phyloP scores from a whole-genome alignment of 1,140 invertebrate species.

The Drosophila nebulosa region DNA sequence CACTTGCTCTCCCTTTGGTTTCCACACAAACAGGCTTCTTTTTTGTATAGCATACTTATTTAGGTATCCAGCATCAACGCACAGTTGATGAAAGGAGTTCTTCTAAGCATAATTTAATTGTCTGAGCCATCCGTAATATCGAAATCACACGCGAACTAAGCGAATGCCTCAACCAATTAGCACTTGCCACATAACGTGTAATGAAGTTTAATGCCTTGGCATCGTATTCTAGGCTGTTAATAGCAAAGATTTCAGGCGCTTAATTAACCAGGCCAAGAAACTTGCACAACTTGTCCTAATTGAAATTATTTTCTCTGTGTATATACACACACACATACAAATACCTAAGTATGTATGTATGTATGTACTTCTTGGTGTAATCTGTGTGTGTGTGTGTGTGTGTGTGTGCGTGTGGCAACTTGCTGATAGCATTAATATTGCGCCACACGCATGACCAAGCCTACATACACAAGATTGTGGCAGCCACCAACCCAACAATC shows the following conservation, averaged over 20 bases:
- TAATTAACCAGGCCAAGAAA: conserved; percentile 10
- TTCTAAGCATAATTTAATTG: neutral
- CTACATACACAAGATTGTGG: neutral
- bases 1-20: neutral
- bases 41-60: neutral
- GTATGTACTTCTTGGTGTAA: neutral
- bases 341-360: neutral
- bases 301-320: neutral
- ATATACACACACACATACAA: neutral
- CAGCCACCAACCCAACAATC: neutral
- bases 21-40: neutral
- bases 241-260: neutral
- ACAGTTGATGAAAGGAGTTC: neutral
- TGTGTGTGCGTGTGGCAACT: neutral
- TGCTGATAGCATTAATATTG: neutral
- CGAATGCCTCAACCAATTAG: neutral
- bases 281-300: neutral
- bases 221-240: neutral
- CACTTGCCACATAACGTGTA: neutral
- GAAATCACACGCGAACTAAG: neutral
- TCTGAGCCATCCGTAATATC: neutral
- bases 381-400: neutral
- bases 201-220: neutral
- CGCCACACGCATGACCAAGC: neutral
- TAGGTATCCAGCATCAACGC: neutral